These are phyloP conservation scores for Silurus aristotelis DNA, from an alignment of 2,797 vertebrate species.

Conservation along the genomic window DNA sequence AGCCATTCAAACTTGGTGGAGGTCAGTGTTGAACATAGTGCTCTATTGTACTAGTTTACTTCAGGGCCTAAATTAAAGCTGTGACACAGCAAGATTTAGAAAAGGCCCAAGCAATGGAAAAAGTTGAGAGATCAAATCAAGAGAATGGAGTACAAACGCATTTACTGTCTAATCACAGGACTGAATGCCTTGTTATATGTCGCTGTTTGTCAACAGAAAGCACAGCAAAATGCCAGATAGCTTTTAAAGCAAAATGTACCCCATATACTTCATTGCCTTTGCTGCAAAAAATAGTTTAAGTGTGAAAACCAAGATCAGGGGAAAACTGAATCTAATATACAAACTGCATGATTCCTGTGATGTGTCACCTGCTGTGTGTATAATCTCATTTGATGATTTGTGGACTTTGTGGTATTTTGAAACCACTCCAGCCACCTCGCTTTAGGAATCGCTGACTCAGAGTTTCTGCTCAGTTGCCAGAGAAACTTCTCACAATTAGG, in stretches of 20 bases:
- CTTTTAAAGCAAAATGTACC: conserved; percentile 41
- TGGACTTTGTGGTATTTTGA: conserved; percentile 54
- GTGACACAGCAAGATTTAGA: conserved; percentile 61
- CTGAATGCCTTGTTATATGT: conserved; percentile 65
- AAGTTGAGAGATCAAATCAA: conserved; percentile 66
- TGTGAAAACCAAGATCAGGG: conserved; percentile 45
- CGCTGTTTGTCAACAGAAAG: conserved; percentile 9
- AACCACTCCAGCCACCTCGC: conserved; percentile 48
- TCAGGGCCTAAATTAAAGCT: not conserved
- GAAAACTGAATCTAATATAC: conserved; percentile 11
- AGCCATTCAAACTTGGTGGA: conserved; percentile 19
- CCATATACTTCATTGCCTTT: conserved; percentile 32
- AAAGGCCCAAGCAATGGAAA: conserved; percentile 53
- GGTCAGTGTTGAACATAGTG: conserved; percentile 18
- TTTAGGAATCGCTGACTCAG: conserved; percentile 29
- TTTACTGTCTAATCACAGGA: conserved; percentile 82
- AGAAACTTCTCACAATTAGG: conserved; percentile 53
- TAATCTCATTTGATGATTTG: conserved; percentile 59
- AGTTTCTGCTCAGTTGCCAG: conserved; percentile 23
- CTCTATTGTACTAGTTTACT: conserved; percentile 20
- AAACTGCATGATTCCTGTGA: conserved; percentile 27
- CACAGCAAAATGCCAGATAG: conserved; percentile 24
- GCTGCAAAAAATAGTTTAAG: conserved; percentile 54
- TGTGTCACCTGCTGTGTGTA: conserved; percentile 49
- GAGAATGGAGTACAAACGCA: conserved; percentile 75